Evolutionary conservation across 2,888 invertebrate species (phyloP).

Genomic region (Gymnocheta viridis): DNA sequence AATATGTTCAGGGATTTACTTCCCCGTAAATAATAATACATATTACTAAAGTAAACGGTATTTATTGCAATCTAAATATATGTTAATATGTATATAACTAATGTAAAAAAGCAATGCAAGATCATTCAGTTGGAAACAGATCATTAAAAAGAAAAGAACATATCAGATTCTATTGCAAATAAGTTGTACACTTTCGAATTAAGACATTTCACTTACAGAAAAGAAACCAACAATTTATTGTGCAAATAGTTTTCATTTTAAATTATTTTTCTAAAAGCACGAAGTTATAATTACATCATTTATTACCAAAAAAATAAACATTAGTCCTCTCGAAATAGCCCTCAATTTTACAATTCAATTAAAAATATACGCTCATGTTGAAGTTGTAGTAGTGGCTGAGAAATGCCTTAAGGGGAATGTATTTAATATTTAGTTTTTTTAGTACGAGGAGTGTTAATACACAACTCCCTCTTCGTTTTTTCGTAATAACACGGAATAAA

Average conservation of each 20-base stretch:
- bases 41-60: no score
- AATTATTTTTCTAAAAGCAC: not conserved
- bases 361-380: constrained; percentile 52
- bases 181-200: not conserved
- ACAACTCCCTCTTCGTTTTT: constrained; percentile 44
- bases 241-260: not conserved
- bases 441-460: not conserved
- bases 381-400: not conserved
- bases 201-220: not conserved
- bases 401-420: constrained; percentile 9
- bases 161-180: not conserved
- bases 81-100: no score
- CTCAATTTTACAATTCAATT: constrained; percentile 56
- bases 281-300: not conserved
- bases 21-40: no score
- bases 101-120: no score
- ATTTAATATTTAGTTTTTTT: constrained; percentile 3
- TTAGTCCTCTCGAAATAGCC: not conserved
- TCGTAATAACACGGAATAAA: constrained; percentile 3
- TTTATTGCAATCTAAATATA: no score
- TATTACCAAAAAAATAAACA: not conserved
- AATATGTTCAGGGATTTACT: no score
- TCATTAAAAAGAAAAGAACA: no score
- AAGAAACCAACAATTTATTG: not conserved
- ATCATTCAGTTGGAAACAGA: no score